phyloP scores from a whole-genome alignment of 2,888 invertebrate genomes.

The Drosophila paranaensis region DNA sequence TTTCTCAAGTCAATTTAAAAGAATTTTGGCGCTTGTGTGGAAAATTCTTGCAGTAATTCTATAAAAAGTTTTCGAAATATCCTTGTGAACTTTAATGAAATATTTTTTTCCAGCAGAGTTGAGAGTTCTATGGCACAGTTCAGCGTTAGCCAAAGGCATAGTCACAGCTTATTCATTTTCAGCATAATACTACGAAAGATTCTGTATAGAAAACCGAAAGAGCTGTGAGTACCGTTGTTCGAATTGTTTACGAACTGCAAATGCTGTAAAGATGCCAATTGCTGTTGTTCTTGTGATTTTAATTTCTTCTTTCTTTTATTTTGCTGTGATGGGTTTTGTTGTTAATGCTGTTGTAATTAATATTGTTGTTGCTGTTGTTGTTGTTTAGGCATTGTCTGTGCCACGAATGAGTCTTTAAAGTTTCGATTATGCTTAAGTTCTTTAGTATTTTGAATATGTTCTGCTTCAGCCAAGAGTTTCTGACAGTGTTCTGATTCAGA shows the following conservation, averaged over 20 bases:
- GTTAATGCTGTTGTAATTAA: background rate
- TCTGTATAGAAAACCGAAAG: slow-evolving; percentile 74
- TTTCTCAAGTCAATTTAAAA: too few species aligned
- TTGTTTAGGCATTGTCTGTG: slow-evolving; percentile 1
- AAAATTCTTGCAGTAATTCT: too few species aligned
- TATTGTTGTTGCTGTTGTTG: slow-evolving; percentile 19
- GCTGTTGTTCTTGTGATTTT: slow-evolving; percentile 4
- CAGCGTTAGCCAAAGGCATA: slow-evolving; percentile 63
- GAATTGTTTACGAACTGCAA: slow-evolving; percentile 21
- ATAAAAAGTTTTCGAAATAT: too few species aligned
- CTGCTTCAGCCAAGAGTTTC: slow-evolving; percentile 4
- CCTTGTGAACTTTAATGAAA: background rate
- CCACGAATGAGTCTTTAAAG: background rate
- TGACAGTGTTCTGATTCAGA: background rate
- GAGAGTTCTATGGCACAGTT: slow-evolving; percentile 45
- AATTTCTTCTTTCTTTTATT: background rate
- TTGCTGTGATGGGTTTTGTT: slow-evolving; percentile 31
- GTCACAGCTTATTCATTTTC: slow-evolving; percentile 76
- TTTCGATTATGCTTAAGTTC: slow-evolving; percentile 23
- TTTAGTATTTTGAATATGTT: background rate
- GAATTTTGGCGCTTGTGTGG: too few species aligned
- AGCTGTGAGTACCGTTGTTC: slow-evolving; percentile 76
- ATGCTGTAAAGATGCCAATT: slow-evolving; percentile 19
- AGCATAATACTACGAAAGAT: slow-evolving; percentile 79
- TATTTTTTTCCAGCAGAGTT: slow-evolving; percentile 59